Base-by-base conservation (phyloP, 2,113 vertebrate genomes). In the Gobio gobio region DNA sequence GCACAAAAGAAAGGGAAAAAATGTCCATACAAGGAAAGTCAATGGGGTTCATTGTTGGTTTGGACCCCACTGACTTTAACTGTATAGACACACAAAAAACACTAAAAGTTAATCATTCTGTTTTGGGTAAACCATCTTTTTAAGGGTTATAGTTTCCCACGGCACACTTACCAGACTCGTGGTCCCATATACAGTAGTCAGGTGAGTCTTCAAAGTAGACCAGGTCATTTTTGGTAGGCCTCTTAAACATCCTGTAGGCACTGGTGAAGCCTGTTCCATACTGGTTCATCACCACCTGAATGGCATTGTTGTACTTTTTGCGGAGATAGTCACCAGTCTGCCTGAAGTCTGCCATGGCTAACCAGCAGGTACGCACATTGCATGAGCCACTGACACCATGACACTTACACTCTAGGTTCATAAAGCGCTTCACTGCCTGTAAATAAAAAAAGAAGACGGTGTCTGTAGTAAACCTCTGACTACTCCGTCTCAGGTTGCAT, bases 351-450 rank as follows among this genome's bases (percentile, higher is more conserved):
- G 96, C 95, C 96, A 98, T 96, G 91, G 97, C 96, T 89, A 96
- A 94, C 98, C 98, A 99, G 91, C 98, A 99, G 47, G 98, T 99
- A 88, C 98, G 93, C 47, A 99, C 90, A 5, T 95, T 97, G 85
- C 98, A 99, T 0, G 98, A 99, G 12, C 98, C 98, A n/a, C 98
- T 99, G 89, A 99, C 96, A 0, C 98, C 97, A 0, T 99, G 98
- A 88, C 98, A 99, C 87, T 99, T 99, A 90, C 98, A 99, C 88
- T 99, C 96, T 86, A 98, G 95, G 10, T 93, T 96, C 96, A 99
- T 94, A 92, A 98, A 98, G 66, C 96, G 94, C 93, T 96, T 98
- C 81, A 99, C 97, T 0, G 97, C 97, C 98, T 99, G 93, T 6
- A 29, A 29, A 75, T 20, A 29, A 29, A 76, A 10, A 51, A 49